These are phyloP conservation scores for Calephelis nemesis DNA, from an alignment of 1,140 invertebrate genomes.

Conservation along the genomic window DNA sequence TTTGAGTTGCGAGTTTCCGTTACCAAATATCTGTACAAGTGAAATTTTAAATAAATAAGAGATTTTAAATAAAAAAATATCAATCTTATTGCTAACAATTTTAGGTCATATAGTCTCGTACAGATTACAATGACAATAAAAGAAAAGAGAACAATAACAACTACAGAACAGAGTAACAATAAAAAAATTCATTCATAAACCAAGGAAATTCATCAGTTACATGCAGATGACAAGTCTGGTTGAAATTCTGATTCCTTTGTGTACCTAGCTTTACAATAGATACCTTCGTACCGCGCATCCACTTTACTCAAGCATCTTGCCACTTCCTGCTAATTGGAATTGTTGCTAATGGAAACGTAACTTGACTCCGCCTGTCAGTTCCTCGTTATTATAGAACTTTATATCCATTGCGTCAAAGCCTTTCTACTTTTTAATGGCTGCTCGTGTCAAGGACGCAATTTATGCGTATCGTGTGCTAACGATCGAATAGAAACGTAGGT, in stretches of 20 bases:
- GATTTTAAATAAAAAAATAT: no score
- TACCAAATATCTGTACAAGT: no score
- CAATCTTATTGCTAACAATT: no score
- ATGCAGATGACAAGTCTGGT: slow-evolving; percentile 24
- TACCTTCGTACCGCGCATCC: slow-evolving; percentile 31
- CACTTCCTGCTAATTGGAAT: slow-evolving; percentile 33
- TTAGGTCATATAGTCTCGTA: no score
- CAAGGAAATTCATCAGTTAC: slow-evolving; percentile 1
- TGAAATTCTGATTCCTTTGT: slow-evolving; percentile 18
- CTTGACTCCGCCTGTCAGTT: slow-evolving; percentile 13
- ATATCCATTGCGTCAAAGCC: slow-evolving; percentile 11
- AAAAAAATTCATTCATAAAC: neutral
- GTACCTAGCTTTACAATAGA: slow-evolving; percentile 32
- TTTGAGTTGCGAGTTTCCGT: no score
- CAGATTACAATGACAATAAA: no score
- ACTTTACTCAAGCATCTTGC: slow-evolving; percentile 34
- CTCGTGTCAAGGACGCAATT: neutral
- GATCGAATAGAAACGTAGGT: no score
- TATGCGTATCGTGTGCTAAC: neutral
- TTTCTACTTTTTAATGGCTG: neutral
- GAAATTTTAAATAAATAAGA: no score
- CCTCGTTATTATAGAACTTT: slow-evolving; percentile 12
- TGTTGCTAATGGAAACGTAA: slow-evolving; percentile 28
- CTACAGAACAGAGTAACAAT: neutral
- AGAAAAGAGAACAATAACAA: no score